These are phyloP conservation scores for Meghimatium bilineatum DNA, from an alignment of 2,888 invertebrate genomes.

Conservation along the genomic window DNA sequence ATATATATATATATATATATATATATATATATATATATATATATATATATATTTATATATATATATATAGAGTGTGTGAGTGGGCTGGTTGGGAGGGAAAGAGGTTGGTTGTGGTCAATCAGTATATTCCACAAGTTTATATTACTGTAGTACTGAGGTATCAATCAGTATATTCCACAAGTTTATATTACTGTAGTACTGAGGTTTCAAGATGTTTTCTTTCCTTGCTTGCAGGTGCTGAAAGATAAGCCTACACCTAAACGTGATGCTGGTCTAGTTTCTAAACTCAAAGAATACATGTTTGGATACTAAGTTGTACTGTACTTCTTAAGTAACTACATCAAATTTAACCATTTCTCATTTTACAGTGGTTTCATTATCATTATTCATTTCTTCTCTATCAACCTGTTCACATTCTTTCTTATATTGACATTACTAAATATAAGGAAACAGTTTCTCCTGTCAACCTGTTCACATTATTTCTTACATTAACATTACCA, in stretches of 20 bases:
- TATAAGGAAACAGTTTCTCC: no score
- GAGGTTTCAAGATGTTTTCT: background rate
- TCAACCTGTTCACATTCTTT: background rate
- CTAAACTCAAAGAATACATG: slow-evolving; percentile 91
- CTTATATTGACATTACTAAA: no score
- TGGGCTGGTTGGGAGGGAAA: no score
- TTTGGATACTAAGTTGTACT: slow-evolving; percentile 86
- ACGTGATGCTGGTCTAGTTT: slow-evolving; percentile 86
- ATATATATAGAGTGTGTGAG: no score
- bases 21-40: no score
- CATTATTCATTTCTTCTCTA: background rate
- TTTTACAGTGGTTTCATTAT: background rate
- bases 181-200: no score
- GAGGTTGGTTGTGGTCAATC: background rate
- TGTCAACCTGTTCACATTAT: no score
- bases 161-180: no score
- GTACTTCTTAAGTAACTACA: background rate
- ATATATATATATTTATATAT: no score
- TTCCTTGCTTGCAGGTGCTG: slow-evolving; percentile 69
- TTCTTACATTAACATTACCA: background rate
- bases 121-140: no score
- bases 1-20: no score
- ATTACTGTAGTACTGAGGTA: no score
- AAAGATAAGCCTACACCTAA: slow-evolving; percentile 84
- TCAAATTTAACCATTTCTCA: background rate